Base-by-base conservation (phyloP, 2,888 invertebrate genomes). In the Strigamia transsilvanica region DNA sequence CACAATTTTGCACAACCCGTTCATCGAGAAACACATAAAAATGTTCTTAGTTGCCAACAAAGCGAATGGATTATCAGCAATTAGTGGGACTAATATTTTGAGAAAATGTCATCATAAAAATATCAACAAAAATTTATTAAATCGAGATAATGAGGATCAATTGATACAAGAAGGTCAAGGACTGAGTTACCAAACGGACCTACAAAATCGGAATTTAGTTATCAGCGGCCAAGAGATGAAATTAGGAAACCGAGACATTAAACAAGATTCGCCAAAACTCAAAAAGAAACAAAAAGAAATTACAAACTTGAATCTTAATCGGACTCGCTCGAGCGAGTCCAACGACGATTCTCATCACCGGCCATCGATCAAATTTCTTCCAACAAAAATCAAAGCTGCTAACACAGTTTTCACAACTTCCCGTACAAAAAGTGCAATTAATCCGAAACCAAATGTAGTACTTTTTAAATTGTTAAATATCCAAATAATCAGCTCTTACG, bases 201-300 rank as follows among this genome's bases (percentile, higher is more conserved):
- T 23, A 21, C 21, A 21, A 21, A 66, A 66, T 78, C 1, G 23
- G 27, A 18, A 78, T 32, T 34, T 78, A 18, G 78, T 34, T 78
- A 38, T 78, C 12, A 78, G 15, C 23, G 78, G 78, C 23, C 34
- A 15, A 41, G 78, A 78, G 41, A 78, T 78, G 12, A 78, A 78
- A 32, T 34, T 78, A 32, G 78, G 32, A 41, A 18, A 78, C 18
- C 23, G 78, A 4, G 32, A 73, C 12, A 38, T 13, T 38, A 27
- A 78, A 32, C 78, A 78, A 12, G 78, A 66, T 2, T 66, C 21
- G 4, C 61, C 61, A 12, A 66, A 66, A 23, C 18, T 4, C 23
- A 15, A 18, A 21, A 66, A 0, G 0, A 66, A 66, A 66, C 18
- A 23, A 1, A 23, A 1, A 21, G 23, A 66, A 23, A 66, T n/a